phyloP scores from a whole-genome alignment of 2,113 vertebrate genomes.

The Sinocyclocheilus rhinocerous region DNA sequence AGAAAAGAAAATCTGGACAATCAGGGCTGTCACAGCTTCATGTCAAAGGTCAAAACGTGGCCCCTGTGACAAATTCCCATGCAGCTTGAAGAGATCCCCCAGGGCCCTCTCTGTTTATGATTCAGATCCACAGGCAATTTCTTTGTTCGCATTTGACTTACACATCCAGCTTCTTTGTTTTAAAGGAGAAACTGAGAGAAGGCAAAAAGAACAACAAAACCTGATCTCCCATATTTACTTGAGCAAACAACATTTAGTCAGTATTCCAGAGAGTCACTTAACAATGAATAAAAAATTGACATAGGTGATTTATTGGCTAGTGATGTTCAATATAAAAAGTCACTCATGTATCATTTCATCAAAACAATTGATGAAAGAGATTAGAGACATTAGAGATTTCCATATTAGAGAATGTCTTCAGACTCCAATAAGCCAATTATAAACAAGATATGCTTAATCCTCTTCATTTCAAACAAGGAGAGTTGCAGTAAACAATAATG shows the following conservation, averaged over 20 bases:
- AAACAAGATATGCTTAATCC: conserved; percentile 20
- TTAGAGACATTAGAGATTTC: neutral
- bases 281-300: neutral
- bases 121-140: conserved; percentile 23
- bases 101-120: neutral
- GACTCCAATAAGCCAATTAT: conserved; percentile 17
- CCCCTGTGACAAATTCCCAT: conserved; percentile 15
- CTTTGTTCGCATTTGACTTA: conserved; percentile 17
- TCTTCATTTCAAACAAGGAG: neutral
- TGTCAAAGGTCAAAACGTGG: conserved; percentile 22
- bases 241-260: neutral
- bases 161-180: neutral
- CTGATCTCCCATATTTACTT: neutral
- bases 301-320: neutral
- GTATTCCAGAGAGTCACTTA: neutral
- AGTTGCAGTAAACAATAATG: neutral
- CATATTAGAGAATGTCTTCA: neutral
- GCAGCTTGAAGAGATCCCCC: too few relatives aligned
- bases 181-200: neutral
- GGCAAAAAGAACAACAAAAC: neutral
- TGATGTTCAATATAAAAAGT: neutral
- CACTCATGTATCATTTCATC: conserved; percentile 5
- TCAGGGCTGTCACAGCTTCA: neutral
- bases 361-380: neutral
- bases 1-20: conserved; percentile 17